Percentiles rank a stretch among this genome's conserved stretches.
Conservation (phyloP, 2,113 vertebrate species). For the Oceanites oceanicus region DNA sequence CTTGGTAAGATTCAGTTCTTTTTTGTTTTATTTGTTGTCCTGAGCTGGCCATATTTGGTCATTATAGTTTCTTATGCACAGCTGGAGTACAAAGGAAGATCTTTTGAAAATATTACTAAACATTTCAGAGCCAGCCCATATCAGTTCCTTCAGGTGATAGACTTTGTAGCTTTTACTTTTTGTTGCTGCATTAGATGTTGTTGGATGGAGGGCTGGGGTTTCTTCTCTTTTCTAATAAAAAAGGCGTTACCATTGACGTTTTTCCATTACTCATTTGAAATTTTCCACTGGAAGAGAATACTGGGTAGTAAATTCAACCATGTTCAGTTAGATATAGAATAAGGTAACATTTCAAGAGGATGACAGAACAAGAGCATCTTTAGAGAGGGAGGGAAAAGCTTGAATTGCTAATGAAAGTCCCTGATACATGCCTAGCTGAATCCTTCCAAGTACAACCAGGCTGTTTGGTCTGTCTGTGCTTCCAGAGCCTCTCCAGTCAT, state of each 20-base stretch:
- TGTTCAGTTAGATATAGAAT: background rate
- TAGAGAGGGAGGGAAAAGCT: background rate
- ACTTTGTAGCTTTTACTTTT: background rate
- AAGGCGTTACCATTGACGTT: background rate
- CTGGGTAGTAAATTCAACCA: background rate
- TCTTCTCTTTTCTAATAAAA: background rate
- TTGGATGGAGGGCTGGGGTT: background rate
- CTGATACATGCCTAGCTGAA: background rate
- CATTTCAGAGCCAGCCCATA: background rate
- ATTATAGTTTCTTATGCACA: background rate
- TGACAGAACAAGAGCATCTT: background rate
- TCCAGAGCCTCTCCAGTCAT: background rate
- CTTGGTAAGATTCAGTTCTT: conserved; percentile 20
- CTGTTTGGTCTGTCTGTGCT: background rate
- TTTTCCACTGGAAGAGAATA: background rate
- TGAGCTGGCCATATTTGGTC: background rate
- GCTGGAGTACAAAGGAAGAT: background rate
- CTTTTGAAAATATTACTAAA: background rate
- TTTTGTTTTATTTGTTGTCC: background rate
- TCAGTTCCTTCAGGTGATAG: background rate
- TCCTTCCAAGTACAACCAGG: background rate
- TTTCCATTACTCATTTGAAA: background rate
- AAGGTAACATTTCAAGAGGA: background rate
- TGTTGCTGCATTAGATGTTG: background rate
- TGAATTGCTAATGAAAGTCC: background rate